Percentiles rank a stretch among this genome's conserved stretches.
phyloP scores from a whole-genome alignment of 2,113 vertebrate genomes.

The Formicarius rufipectus region DNA sequence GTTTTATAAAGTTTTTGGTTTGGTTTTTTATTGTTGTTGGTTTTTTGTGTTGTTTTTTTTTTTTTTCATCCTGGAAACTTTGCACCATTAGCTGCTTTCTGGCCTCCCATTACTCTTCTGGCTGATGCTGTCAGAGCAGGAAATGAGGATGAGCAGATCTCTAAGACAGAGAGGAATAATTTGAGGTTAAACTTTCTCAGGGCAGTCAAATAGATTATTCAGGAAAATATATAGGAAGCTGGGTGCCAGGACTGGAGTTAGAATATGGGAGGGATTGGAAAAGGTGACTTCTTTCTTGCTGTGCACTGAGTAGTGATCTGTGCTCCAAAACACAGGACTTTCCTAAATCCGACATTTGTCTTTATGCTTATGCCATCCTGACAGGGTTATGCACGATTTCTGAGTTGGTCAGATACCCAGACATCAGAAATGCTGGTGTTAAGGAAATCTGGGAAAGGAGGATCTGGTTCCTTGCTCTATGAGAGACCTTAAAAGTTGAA shows the following conservation, averaged over 20 bases:
- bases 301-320: too few species aligned
- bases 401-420: not conserved
- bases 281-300: not conserved
- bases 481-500: not conserved
- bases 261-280: not conserved
- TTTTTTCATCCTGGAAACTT: slow-evolving; percentile 17
- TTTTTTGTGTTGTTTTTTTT: too few species aligned
- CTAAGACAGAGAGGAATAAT: not conserved
- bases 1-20: not conserved
- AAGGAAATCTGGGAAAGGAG: not conserved
- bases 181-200: not conserved
- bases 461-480: not conserved
- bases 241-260: not conserved
- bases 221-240: not conserved
- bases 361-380: not conserved
- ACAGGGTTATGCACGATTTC: not conserved
- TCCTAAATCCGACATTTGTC: not conserved
- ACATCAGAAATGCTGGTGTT: not conserved
- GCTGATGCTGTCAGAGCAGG: not conserved
- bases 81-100: slow-evolving; percentile 34
- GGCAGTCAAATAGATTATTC: not conserved
- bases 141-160: not conserved
- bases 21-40: too few species aligned
- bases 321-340: not conserved
- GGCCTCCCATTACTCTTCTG: slow-evolving; percentile 25